These are phyloP conservation scores for Oreortyx pictus DNA, from an alignment of 2,797 vertebrate species.

Conservation along the genomic window DNA sequence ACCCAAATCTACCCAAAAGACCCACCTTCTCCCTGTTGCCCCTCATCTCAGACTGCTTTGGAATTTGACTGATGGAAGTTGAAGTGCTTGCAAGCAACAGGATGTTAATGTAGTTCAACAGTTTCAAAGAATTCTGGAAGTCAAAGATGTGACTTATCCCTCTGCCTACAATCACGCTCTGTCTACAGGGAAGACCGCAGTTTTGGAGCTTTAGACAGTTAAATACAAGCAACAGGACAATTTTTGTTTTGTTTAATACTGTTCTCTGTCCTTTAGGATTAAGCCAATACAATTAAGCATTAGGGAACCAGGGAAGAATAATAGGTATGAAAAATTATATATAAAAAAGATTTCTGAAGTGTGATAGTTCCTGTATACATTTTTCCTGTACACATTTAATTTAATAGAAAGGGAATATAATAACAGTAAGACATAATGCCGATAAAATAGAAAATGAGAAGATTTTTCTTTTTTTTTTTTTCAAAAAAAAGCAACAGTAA, in stretches of 20 bases:
- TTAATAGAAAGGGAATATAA: background rate
- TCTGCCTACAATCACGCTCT: background rate
- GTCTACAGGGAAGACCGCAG: accelerated
- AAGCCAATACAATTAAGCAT: background rate
- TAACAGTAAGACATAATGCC: background rate
- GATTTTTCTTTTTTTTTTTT: background rate
- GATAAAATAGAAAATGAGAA: background rate
- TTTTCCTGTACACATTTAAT: background rate
- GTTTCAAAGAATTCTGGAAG: background rate
- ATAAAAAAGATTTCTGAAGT: background rate
- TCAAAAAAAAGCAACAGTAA: background rate
- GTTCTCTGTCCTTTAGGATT: no score
- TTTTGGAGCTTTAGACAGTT: background rate
- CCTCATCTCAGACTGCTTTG: background rate
- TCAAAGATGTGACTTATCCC: background rate
- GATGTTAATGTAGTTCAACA: background rate
- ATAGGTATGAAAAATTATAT: background rate
- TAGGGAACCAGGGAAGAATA: background rate
- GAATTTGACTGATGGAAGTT: background rate
- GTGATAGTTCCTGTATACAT: background rate
- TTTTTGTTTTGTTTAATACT: background rate
- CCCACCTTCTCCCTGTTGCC: background rate
- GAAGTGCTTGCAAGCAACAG: background rate
- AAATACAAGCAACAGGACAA: background rate
- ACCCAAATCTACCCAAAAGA: background rate